Percentiles rank a stretch among this genome's conserved stretches.
phyloP scores from a whole-genome alignment of 1,140 invertebrate genomes.

The Bicyclus anynana region DNA sequence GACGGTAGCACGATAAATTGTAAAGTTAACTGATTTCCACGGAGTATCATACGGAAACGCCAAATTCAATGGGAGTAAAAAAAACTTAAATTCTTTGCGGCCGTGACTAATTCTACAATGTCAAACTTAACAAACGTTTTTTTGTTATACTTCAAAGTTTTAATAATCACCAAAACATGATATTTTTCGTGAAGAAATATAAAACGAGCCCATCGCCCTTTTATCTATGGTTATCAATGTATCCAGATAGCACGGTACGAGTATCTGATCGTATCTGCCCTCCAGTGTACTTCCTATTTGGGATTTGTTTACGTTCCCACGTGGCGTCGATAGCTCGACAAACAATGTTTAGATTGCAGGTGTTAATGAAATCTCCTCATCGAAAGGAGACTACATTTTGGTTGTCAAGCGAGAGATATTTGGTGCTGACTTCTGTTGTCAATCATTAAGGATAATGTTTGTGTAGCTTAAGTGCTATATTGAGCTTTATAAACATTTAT shows the following conservation, averaged over 20 bases:
- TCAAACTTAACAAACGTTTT: too few relatives aligned
- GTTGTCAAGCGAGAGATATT: not conserved
- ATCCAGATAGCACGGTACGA: not conserved
- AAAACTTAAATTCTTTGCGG: too few relatives aligned
- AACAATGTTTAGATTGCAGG: not conserved
- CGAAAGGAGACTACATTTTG: not conserved
- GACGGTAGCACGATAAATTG: too few relatives aligned
- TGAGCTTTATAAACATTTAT: too few relatives aligned
- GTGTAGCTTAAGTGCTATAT: too few relatives aligned
- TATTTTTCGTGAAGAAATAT: not conserved
- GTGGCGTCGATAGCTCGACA: not conserved
- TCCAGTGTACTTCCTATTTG: constrained; percentile 1
- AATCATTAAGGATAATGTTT: not conserved
- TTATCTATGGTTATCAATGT: not conserved
- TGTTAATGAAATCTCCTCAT: constrained; percentile 1
- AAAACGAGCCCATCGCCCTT: not conserved
- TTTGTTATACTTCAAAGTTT: too few relatives aligned
- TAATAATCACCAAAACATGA: too few relatives aligned
- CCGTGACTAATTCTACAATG: too few relatives aligned
- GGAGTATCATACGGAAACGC: too few relatives aligned
- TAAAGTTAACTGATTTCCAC: too few relatives aligned
- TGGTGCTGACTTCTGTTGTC: not conserved
- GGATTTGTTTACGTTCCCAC: constrained; percentile 9
- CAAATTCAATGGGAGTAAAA: too few relatives aligned
- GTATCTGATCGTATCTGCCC: not conserved